Evolutionary conservation across 1,140 invertebrate species (phyloP), one percentile per base, ranked within the genome.

Genomic region (Cydia pomonella): DNA sequence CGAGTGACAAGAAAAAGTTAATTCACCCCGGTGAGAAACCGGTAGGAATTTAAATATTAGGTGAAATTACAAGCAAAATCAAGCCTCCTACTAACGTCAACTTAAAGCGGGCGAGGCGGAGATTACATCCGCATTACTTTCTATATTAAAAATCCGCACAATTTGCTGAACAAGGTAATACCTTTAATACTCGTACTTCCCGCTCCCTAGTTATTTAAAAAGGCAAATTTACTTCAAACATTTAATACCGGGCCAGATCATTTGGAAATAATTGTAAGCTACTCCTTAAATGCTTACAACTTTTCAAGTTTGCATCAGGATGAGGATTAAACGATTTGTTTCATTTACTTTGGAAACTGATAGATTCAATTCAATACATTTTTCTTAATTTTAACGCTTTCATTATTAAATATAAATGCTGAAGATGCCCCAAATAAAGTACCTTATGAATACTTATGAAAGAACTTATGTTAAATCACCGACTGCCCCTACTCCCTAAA

Each of bases 141-240:
- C 64, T 69, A 69, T 69, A 69, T 69, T 69, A 69, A 69, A 69
- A 69, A 69, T 38, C 64, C 63, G 21, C 64, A 69, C 33, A 69
- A 69, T 69, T 69, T 69, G 64, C 64, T 69, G 64, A 69, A 69
- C 64, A 69, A 69, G 64, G 27, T 69, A 69, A 69, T 69, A 69
- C 29, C 64, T 69, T 69, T 69, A 66, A 33, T 38, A 66, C 13
- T 33, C 27, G 6, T 38, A 38, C 33, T 9, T 38, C 33, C 33
- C 23, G 5, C 64, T 38, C 4, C 64, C 33, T 69, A 18, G 21
- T 69, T 38, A 38, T 69, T 69, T 69, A 33, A 69, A 69, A 69
- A n/a, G 33, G 64, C 33, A 73, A 72, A 41, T 53, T 73, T 59
- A 38, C 53, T 62, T 33, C 53, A 27, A 74, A 74, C 53, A 33